Base-by-base conservation (phyloP, 2,797 vertebrate species). In the Enteromius radiatus region DNA sequence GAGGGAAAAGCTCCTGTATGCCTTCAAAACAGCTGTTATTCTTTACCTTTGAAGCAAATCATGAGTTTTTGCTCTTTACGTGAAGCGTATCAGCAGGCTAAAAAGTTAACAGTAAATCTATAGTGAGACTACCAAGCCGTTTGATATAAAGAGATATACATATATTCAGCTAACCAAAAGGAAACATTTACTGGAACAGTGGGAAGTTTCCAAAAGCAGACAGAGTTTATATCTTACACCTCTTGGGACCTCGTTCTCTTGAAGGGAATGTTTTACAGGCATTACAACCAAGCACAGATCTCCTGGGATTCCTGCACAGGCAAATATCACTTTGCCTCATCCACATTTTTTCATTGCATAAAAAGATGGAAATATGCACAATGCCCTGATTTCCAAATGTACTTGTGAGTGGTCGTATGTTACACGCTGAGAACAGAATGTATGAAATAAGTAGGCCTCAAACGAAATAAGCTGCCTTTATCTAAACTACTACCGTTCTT, bases 191-290 rank as follows among this genome's bases (percentile, higher is more conserved):
- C 86, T 86, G 89, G 87, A 88, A 84, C 88, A 78, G 84, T 74
- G 81, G 84, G 79, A 89, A 84, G 84, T 86, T 90, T 85, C 86
- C 78, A 75, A 84, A 88, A 82, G 84, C 90, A 89, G 91, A 91
- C 89, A 87, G 83, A 78, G 74, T 86, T 93, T 93, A 88, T 90
- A 91, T 91, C 87, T 83, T 80, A 83, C 87, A 88, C 87, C 92
- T 91, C 91, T 81, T 69, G 90, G 90, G 93, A 91, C 84, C 70
- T 82, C 76, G 84, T 82, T 88, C 81, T 92, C 84, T 88, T 86
- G 87, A 89, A 91, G 85, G 88, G 88, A 92, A 92, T 93, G 90
- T 92, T 93, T 92, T 93, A 94, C 88, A 92, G 89, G 86, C 88
- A 91, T 92, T 91, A 89, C 84, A 89, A 86, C 87, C 84, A 86